Percentiles rank a stretch among this genome's conserved stretches.
These are phyloP conservation scores for Phrynocephalus forsythii DNA, from an alignment of 2,797 vertebrate species.

Conservation along the genomic window DNA sequence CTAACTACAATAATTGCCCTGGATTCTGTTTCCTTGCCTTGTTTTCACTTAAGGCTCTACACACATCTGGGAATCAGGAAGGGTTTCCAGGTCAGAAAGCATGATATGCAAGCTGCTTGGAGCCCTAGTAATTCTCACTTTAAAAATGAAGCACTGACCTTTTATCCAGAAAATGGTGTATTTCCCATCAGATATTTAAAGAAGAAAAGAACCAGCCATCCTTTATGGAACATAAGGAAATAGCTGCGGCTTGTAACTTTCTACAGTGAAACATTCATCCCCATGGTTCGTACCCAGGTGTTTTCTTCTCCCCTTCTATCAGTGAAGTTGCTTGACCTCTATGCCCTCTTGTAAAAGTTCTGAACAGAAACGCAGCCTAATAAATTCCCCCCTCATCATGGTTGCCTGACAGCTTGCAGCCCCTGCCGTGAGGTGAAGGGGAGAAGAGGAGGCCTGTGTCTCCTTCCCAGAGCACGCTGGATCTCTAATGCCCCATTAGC, in stretches of 20 bases:
- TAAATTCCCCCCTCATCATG: constrained; percentile 76
- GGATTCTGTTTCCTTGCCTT: neutral
- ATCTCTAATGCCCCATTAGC: constrained; percentile 80
- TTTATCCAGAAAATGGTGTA: constrained; percentile 31
- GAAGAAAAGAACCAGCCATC: constrained; percentile 31
- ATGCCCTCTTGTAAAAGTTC: constrained; percentile 72
- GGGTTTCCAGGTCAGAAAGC: constrained; percentile 9
- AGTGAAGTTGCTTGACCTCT: constrained; percentile 66
- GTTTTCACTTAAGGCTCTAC: neutral
- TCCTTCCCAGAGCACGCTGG: constrained; percentile 72
- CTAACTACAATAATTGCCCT: neutral
- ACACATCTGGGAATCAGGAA: constrained; percentile 8
- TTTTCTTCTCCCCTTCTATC: constrained; percentile 52
- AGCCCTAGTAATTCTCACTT: constrained; percentile 20
- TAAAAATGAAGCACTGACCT: constrained; percentile 32
- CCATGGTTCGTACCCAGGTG: constrained; percentile 52
- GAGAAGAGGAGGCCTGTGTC: constrained; percentile 58
- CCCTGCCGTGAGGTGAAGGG: constrained; percentile 66
- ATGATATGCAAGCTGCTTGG: neutral
- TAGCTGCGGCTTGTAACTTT: constrained; percentile 27
- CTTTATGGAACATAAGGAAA: constrained; percentile 25
- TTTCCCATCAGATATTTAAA: constrained; percentile 16
- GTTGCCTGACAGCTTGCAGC: constrained; percentile 75
- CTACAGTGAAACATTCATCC: constrained; percentile 50
- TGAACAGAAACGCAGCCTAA: constrained; percentile 67